phyloP scores from a whole-genome alignment of 2,888 invertebrate species.

The Tetrapedia diversipes region DNA sequence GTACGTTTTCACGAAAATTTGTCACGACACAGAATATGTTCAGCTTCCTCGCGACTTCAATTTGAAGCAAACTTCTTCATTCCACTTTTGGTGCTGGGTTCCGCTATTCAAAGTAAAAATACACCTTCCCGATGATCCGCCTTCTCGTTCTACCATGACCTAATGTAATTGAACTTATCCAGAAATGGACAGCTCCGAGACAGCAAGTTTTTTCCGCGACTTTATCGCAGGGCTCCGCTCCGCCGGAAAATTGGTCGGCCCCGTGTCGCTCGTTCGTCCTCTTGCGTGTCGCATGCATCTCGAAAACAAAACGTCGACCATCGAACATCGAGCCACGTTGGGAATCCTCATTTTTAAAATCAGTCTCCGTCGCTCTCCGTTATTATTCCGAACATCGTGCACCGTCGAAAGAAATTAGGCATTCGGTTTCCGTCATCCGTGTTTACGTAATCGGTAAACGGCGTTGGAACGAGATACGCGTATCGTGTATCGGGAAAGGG shows the following conservation, averaged over 20 bases:
- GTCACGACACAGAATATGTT: no score
- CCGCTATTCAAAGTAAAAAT: not conserved
- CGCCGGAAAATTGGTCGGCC: not conserved
- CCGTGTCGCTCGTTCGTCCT: not conserved
- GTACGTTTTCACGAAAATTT: no score
- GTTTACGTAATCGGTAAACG: no score
- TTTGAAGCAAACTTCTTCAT: constrained; percentile 12
- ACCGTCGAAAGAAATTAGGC: no score
- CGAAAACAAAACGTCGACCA: not conserved
- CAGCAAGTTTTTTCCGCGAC: not conserved
- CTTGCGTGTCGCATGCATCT: not conserved
- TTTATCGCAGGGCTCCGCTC: not conserved
- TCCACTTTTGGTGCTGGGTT: not conserved
- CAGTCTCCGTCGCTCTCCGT: not conserved
- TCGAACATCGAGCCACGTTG: not conserved
- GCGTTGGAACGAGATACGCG: no score
- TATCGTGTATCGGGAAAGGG: no score
- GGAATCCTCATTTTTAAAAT: not conserved
- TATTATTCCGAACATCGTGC: no score
- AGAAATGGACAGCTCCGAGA: not conserved
- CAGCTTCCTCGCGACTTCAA: constrained; percentile 7
- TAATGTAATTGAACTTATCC: constrained; percentile 21
- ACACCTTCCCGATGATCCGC: no score
- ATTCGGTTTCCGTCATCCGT: no score
- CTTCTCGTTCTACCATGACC: not conserved